A percentile compares a stretch with the other conserved stretches of the same genome.
These are phyloP conservation scores for Aphyosemion australe DNA, from an alignment of 2,113 vertebrate genomes.

Conservation along the genomic window DNA sequence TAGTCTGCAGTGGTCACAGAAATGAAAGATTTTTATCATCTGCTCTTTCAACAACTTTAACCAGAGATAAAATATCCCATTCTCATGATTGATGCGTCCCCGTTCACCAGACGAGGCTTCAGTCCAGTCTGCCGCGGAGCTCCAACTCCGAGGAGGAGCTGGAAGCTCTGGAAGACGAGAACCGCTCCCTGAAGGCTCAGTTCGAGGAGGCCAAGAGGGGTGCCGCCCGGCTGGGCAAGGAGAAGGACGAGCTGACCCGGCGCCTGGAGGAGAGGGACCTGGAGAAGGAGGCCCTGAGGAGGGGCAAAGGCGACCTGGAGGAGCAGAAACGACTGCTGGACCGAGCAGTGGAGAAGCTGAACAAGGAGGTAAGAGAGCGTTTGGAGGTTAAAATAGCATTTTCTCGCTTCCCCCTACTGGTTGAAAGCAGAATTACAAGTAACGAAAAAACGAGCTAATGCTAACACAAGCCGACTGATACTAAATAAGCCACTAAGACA, in stretches of 20 bases:
- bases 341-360: slow-evolving; percentile 79
- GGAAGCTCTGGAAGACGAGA: slow-evolving; percentile 82
- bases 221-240: slow-evolving; percentile 77
- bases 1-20: neutral
- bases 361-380: slow-evolving; percentile 75
- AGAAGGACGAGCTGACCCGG: slow-evolving; percentile 81
- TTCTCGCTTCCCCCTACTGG: too few relatives aligned
- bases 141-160: slow-evolving; percentile 64
- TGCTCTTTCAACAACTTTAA: too few relatives aligned
- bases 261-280: slow-evolving; percentile 85
- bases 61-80: too few relatives aligned
- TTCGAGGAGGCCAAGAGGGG: slow-evolving; percentile 83
- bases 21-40: neutral
- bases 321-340: slow-evolving; percentile 92
- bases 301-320: slow-evolving; percentile 85
- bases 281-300: slow-evolving; percentile 85
- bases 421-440: too few relatives aligned
- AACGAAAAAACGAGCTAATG: too few relatives aligned
- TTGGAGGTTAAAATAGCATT: fast-evolving
- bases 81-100: too few relatives aligned
- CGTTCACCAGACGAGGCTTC: slow-evolving; percentile 56
- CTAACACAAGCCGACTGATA: too few relatives aligned
- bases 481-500: too few relatives aligned
- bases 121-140: slow-evolving; percentile 53
- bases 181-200: slow-evolving; percentile 80